Base-by-base conservation (phyloP, 2,888 invertebrate species). In the Pseudoips prasinana region DNA sequence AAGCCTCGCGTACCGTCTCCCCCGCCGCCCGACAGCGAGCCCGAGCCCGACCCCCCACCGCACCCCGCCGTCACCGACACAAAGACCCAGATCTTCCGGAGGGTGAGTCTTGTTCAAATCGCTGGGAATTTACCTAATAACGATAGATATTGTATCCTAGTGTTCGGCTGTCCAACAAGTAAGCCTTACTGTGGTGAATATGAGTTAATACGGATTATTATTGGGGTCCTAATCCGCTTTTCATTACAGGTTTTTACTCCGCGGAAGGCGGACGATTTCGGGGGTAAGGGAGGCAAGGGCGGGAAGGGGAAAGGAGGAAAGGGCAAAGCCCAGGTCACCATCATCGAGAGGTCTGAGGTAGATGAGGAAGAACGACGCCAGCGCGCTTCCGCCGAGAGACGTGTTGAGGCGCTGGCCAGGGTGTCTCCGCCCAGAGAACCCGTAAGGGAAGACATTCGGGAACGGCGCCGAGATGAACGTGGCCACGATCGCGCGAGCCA, bases 301-400 rank as follows among this genome's bases (percentile, higher is more conserved):
- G 94, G 92, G 31, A 93, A 94, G 43, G 94, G 92, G 10, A 93
- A 93, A 51, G 93, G 93, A 1, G 93, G 93, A 1, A 93, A 92
- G 53, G 91, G 91, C 33, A 93, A 94, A 67, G 93, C 92, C 1
- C 94, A 94, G 50, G 94, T 94, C 30, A 92, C 94, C 31, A 92
- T 94, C 33, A 92, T 94, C 39, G 94, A 93, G 53, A 81, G 82
- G 39, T 69, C 79, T 0, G 78, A 80, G 3, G 75, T 70, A 2
- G 84, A 82, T 39, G 84, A 85, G 29, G 85, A 85, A 18, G 77
- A 83, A 72, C 42, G 89, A 70, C 47, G 71, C 72, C 90, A 64
- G 7, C 3, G 20, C 3, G 20, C 20, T 1, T 79, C 80, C 3
- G 64, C 62, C 7, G 82, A 81, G 39, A 46, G 77, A 17, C 73